These are phyloP conservation scores for Orestias chungarensis DNA, from an alignment of 2,797 vertebrate genomes.

Conservation along the genomic window DNA sequence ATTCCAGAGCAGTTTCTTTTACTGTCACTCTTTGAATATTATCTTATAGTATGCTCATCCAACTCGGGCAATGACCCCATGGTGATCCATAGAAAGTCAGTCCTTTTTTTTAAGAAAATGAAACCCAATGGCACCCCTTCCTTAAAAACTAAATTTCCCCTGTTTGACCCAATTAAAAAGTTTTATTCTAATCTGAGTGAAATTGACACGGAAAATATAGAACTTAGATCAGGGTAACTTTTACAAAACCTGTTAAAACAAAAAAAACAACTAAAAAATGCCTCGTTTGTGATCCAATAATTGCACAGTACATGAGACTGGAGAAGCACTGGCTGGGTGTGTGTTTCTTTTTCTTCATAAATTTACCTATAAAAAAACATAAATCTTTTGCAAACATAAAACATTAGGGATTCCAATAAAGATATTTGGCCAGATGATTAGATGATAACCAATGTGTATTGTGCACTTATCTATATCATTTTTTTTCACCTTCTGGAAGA, in stretches of 20 bases:
- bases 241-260: no score
- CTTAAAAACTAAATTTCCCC: background rate
- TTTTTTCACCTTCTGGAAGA: background rate
- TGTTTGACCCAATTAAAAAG: no score
- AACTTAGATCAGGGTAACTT: no score
- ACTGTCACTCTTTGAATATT: slow-evolving; percentile 55
- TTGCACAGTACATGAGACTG: background rate
- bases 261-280: no score
- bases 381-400: background rate
- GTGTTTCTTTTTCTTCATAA: background rate
- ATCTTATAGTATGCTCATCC: slow-evolving; percentile 54
- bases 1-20: slow-evolving; percentile 24
- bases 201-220: no score
- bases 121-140: slow-evolving; percentile 30
- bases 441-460: background rate
- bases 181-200: no score
- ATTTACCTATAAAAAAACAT: background rate
- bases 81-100: slow-evolving; percentile 42
- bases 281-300: background rate
- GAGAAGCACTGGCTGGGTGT: background rate
- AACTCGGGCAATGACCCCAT: slow-evolving; percentile 14
- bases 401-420: background rate
- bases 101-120: slow-evolving; percentile 53
- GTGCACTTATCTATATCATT: background rate
- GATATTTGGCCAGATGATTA: background rate